Percentiles rank a stretch among this genome's conserved stretches.
Evolutionary conservation across 2,797 vertebrate species (phyloP).

Genomic region (Syncerus caffer): DNA sequence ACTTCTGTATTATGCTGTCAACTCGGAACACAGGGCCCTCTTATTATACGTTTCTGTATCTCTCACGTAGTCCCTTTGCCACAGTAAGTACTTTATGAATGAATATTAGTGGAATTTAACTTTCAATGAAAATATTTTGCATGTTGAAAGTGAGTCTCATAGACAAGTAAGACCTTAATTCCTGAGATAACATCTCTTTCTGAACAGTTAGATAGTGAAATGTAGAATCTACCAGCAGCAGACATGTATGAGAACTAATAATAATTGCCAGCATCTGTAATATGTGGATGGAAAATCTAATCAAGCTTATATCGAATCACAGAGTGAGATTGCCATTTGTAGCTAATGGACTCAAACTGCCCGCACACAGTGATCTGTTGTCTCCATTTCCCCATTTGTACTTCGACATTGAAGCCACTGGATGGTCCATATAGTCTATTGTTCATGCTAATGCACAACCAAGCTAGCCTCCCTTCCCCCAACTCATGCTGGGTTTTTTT

Average conservation of each 20-base stretch:
- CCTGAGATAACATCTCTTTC: conserved; percentile 29
- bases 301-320: conserved; percentile 74
- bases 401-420: neutral
- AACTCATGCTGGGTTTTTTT: neutral
- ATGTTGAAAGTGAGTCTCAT: neutral
- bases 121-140: conserved; percentile 26
- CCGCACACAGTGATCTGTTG: conserved; percentile 56
- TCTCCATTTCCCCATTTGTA: conserved; percentile 44
- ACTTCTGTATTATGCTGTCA: conserved; percentile 52
- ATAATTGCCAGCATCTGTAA: conserved; percentile 67
- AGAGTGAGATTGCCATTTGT: conserved; percentile 67
- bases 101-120: conserved; percentile 33
- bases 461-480: neutral
- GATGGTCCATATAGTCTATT: neutral
- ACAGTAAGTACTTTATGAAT: conserved; percentile 20
- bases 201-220: conserved; percentile 36
- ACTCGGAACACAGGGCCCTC: neutral
- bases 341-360: conserved; percentile 49
- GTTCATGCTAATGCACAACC: neutral
- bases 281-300: conserved; percentile 72
- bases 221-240: neutral
- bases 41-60: neutral
- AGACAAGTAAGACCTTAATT: neutral
- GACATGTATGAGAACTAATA: neutral
- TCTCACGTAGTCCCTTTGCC: neutral